phyloP scores from a whole-genome alignment of 2,888 invertebrate genomes.

The Chironomus tentans region DNA sequence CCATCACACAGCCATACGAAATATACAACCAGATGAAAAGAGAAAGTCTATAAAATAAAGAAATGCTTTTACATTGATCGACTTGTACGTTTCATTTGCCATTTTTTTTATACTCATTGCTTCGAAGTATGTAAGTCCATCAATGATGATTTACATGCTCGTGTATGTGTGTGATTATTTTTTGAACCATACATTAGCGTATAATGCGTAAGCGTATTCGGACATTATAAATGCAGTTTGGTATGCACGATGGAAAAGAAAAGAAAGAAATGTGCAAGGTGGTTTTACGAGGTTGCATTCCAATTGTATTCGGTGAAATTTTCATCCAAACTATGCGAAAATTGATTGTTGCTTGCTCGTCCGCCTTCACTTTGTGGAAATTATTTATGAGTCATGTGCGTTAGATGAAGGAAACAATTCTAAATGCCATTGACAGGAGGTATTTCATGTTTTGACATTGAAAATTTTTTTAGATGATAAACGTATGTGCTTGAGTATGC shows the following conservation, averaged over 20 bases:
- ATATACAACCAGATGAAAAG: slow-evolving; percentile 16
- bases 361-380: background rate
- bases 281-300: slow-evolving; percentile 14
- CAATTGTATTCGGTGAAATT: slow-evolving; percentile 10
- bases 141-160: no score
- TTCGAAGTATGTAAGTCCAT: background rate
- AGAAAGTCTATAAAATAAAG: slow-evolving; percentile 26
- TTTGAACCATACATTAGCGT: no score
- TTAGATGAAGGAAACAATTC: background rate
- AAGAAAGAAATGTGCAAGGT: slow-evolving; percentile 16
- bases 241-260: background rate
- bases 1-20: background rate
- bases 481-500: no score
- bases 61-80: background rate
- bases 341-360: background rate
- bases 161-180: no score
- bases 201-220: background rate
- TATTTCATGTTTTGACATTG: no score
- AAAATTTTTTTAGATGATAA: no score
- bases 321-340: background rate
- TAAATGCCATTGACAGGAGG: background rate
- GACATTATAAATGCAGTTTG: background rate
- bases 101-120: background rate
- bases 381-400: background rate
- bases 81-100: background rate